Conservation (phyloP, 37 sponge, comb jelly and placozoan genomes). For the Spongia lamella region DNA sequence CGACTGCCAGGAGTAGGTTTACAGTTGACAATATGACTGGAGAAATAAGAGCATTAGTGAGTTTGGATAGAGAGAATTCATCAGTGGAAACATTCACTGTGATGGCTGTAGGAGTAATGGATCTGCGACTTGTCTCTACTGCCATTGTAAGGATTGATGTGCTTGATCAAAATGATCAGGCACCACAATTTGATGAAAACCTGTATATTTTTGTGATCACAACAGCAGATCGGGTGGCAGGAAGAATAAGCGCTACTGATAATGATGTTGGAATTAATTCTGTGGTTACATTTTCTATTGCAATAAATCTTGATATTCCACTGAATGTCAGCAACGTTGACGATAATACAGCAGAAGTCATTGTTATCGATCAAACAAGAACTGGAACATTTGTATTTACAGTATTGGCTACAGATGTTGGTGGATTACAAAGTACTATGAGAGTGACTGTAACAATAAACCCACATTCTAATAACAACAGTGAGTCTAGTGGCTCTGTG, state of each 20-base stretch:
- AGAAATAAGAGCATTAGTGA: neutral
- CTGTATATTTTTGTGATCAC: neutral
- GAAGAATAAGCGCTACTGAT: neutral
- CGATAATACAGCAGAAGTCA: no score
- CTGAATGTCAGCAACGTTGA: no score
- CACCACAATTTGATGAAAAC: conserved; percentile 8
- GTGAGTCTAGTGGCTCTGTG: no score
- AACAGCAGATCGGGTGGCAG: neutral
- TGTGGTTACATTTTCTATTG: neutral
- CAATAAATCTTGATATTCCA: no score
- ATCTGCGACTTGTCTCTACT: neutral
- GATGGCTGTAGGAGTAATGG: conserved; percentile 51
- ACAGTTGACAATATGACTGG: conserved; percentile 46
- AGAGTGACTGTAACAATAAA: no score
- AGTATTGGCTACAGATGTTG: no score
- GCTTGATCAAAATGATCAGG: conserved; percentile 61
- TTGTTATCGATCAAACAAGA: no score
- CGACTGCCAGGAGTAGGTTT: conserved; percentile 24
- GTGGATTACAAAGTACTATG: no score
- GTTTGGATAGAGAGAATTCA: conserved; percentile 53
- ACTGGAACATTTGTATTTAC: no score
- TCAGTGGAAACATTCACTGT: conserved; percentile 36
- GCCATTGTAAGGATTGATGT: conserved; percentile 28
- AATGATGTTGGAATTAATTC: neutral
- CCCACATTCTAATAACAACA: no score